A percentile compares a stretch with the other conserved stretches of the same genome.
These are phyloP conservation scores for Daubentonia madagascariensis DNA, from an alignment of 2,113 vertebrate species.

Conservation along the genomic window DNA sequence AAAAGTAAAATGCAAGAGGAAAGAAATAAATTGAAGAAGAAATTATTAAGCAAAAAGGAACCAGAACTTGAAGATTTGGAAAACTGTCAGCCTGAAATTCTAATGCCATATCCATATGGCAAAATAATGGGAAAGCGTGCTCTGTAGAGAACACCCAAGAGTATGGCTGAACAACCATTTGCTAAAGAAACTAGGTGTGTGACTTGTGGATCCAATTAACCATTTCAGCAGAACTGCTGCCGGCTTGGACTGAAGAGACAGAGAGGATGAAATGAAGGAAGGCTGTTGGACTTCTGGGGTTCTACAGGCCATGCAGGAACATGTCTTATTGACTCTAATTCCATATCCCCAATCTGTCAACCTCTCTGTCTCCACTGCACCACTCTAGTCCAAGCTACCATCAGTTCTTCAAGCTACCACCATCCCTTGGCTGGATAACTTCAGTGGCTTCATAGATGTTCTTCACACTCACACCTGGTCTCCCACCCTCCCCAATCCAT, in stretches of 20 bases:
- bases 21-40: neutral
- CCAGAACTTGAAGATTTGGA: neutral
- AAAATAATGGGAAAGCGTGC: neutral
- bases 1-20: neutral
- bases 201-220: neutral
- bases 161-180: neutral
- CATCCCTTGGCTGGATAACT: neutral
- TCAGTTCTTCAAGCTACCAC: neutral
- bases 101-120: neutral
- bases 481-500: neutral
- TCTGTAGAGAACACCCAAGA: neutral
- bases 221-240: neutral
- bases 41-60: neutral
- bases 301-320: neutral
- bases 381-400: neutral
- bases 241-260: neutral
- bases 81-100: neutral
- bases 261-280: neutral
- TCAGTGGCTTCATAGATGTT: neutral
- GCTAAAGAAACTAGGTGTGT: neutral
- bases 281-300: neutral
- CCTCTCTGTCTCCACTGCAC: neutral
- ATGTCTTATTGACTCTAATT: neutral
- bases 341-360: neutral
- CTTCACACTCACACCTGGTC: neutral